Conservation (phyloP, 2,888 invertebrate genomes). For the Pomacea canaliculata region DNA sequence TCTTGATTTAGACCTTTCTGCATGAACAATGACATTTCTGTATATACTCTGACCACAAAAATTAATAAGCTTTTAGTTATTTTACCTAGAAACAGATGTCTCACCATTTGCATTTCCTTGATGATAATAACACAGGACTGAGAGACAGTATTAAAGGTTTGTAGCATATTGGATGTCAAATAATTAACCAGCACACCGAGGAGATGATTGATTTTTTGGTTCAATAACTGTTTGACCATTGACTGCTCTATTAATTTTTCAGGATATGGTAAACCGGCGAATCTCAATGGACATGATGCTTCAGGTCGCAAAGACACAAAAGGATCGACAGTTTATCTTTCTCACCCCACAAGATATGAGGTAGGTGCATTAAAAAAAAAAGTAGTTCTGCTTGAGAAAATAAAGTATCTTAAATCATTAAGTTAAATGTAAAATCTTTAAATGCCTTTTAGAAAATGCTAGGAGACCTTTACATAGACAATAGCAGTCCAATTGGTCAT, state of each 20-base stretch:
- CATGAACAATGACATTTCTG: too few species aligned
- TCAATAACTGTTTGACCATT: too few species aligned
- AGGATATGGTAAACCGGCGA: constrained; percentile 88
- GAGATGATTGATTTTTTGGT: too few species aligned
- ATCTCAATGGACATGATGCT: constrained; percentile 84
- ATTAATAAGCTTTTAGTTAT: too few species aligned
- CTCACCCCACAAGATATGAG: constrained; percentile 82
- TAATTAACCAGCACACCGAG: too few species aligned
- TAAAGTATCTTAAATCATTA: neutral
- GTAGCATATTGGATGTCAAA: too few species aligned
- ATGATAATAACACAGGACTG: too few species aligned
- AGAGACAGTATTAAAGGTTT: too few species aligned
- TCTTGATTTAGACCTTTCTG: too few species aligned
- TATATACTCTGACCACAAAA: too few species aligned
- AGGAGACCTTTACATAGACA: neutral
- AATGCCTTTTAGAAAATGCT: neutral
- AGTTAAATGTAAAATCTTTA: neutral
- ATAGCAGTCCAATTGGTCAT: neutral
- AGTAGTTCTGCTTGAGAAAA: neutral
- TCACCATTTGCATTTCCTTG: too few species aligned
- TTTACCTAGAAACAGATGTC: too few species aligned
- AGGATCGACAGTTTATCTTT: constrained; percentile 83
- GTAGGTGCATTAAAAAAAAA: constrained; percentile 39
- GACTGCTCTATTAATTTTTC: constrained; percentile 38
- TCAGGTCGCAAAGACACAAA: constrained; percentile 79